A percentile compares a stretch with the other conserved stretches of the same genome.
Conservation (phyloP, 2,888 invertebrate species). For the Acrobasis suavella region DNA sequence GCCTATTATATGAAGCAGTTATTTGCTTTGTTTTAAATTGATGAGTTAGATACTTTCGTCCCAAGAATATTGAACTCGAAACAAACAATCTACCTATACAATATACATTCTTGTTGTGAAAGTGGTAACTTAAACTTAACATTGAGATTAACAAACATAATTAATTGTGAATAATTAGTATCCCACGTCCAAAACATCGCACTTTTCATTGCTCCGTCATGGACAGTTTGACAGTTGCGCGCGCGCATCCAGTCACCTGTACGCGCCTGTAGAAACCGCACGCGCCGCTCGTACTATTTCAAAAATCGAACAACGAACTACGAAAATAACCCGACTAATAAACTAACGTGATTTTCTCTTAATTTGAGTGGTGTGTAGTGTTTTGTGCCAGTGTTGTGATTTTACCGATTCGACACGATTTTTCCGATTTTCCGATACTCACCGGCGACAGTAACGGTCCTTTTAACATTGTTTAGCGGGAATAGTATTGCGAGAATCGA, state of each 20-base stretch:
- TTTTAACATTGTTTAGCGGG: constrained; percentile 40
- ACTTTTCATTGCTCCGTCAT: constrained; percentile 59
- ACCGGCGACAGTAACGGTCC: constrained; percentile 64
- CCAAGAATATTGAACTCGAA: too few relatives aligned
- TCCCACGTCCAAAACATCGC: constrained; percentile 59
- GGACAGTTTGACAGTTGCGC: constrained; percentile 55
- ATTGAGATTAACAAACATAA: constrained; percentile 21
- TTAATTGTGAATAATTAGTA: constrained; percentile 33
- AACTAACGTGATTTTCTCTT: constrained; percentile 45
- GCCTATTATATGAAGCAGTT: too few relatives aligned
- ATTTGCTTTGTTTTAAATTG: too few relatives aligned
- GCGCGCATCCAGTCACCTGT: constrained; percentile 72
- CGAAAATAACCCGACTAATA: constrained; percentile 59
- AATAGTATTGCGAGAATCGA: constrained; percentile 25
- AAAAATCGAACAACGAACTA: constrained; percentile 56
- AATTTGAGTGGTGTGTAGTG: constrained; percentile 49
- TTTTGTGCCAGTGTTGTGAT: constrained; percentile 51
- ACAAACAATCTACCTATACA: too few relatives aligned
- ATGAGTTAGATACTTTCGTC: too few relatives aligned
- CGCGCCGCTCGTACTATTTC: constrained; percentile 54
- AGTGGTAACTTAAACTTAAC: constrained; percentile 4
- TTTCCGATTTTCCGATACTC: constrained; percentile 50
- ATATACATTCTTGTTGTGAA: constrained; percentile 4
- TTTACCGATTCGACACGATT: constrained; percentile 62
- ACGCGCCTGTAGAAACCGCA: constrained; percentile 64